A percentile compares a stretch with the other conserved stretches of the same genome.
Evolutionary conservation across 2,113 vertebrate species (phyloP).

Genomic region (Formicarius rufipectus): DNA sequence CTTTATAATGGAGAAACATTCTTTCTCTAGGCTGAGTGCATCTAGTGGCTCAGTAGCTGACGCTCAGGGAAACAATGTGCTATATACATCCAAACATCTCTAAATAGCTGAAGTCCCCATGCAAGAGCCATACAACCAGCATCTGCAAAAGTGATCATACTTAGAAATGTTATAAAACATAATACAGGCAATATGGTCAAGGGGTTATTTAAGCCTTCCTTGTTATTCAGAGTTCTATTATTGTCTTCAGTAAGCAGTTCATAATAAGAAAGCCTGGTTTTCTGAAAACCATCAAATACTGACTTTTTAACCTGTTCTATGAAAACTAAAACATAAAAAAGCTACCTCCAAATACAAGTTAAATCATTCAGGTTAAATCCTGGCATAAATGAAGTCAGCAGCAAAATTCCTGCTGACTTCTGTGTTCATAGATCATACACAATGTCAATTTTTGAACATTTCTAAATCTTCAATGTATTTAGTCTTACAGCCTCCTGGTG

Average conservation of each 20-base stretch:
- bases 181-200: neutral
- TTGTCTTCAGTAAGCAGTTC: neutral
- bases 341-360: neutral
- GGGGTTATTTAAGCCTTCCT: constrained; percentile 17
- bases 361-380: neutral
- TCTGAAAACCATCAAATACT: neutral
- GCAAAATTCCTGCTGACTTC: neutral
- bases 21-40: neutral
- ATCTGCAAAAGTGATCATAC: constrained; percentile 50
- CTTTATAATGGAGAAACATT: neutral
- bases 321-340: neutral
- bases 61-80: neutral
- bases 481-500: neutral
- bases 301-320: neutral
- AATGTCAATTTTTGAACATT: neutral
- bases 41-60: neutral
- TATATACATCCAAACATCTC: neutral
- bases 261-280: neutral
- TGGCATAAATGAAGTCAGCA: neutral
- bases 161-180: constrained; percentile 35
- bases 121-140: neutral
- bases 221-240: neutral
- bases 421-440: neutral
- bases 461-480: neutral
- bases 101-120: neutral